Percentiles rank a stretch among this genome's conserved stretches.
These are phyloP conservation scores for Glareola pratincola DNA, from an alignment of 2,113 vertebrate genomes.

Conservation along the genomic window DNA sequence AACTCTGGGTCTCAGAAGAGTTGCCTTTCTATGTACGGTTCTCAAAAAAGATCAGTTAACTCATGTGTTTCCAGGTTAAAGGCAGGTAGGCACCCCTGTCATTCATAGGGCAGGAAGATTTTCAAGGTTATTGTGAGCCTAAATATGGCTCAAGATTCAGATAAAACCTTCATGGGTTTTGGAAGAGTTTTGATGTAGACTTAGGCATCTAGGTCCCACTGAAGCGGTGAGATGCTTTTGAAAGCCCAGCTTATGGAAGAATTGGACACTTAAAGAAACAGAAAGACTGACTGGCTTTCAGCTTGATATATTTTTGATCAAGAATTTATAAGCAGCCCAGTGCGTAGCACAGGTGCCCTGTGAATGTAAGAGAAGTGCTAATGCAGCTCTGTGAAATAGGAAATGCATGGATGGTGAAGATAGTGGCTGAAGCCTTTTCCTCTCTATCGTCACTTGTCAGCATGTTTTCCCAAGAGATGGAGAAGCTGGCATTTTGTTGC, in stretches of 20 bases:
- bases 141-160: not conserved
- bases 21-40: not conserved
- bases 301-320: not conserved
- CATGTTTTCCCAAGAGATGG: not conserved
- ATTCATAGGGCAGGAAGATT: not conserved
- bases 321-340: not conserved
- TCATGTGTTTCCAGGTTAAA: not conserved
- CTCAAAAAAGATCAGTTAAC: not conserved
- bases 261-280: not conserved
- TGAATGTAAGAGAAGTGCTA: not conserved
- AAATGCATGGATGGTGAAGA: not conserved
- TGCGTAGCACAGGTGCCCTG: accelerated
- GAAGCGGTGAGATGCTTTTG: not conserved
- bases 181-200: not conserved
- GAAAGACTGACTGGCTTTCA: not conserved
- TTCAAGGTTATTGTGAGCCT: not conserved
- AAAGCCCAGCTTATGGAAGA: not conserved
- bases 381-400: not conserved
- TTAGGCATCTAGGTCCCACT: not conserved
- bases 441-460: not conserved
- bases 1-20: not conserved
- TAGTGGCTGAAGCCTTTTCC: not conserved
- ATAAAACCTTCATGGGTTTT: not conserved
- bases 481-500: not conserved
- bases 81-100: not conserved